Conservation (phyloP, 2,888 invertebrate species). For the Meganola albula region DNA sequence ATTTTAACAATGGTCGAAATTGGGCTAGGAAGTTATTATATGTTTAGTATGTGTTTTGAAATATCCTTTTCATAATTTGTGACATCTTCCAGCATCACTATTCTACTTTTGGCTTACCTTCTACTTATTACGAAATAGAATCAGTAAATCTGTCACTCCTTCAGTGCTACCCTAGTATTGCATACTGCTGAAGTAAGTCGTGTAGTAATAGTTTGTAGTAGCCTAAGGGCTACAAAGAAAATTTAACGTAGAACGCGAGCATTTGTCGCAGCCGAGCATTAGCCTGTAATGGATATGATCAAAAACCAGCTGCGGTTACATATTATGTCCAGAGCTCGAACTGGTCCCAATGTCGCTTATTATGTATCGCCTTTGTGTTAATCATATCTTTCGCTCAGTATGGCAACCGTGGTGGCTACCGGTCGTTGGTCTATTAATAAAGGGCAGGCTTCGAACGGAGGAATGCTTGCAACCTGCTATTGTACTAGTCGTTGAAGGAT, state of each 20-base stretch:
- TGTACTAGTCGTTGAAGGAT: conserved; percentile 71
- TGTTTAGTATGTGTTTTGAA: too few species aligned
- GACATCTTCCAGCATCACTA: too few species aligned
- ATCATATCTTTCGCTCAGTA: conserved; percentile 73
- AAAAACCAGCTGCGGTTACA: conserved; percentile 59
- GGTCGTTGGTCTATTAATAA: conserved; percentile 73
- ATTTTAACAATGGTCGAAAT: too few species aligned
- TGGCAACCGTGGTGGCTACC: conserved; percentile 63
- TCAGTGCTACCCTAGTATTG: neutral
- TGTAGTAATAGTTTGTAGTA: too few species aligned
- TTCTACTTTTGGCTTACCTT: too few species aligned
- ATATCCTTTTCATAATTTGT: too few species aligned
- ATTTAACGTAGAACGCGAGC: conserved; percentile 37
- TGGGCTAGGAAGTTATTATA: too few species aligned
- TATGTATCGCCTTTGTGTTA: conserved; percentile 74
- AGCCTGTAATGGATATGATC: conserved; percentile 58
- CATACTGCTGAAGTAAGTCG: too few species aligned
- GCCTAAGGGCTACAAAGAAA: conserved; percentile 19
- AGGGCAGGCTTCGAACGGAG: conserved; percentile 51
- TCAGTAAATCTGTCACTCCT: too few species aligned
- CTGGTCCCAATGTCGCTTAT: conserved; percentile 74
- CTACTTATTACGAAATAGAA: too few species aligned
- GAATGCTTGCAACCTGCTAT: conserved; percentile 71
- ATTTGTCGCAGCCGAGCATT: conserved; percentile 43
- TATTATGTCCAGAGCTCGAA: conserved; percentile 60